Conservation (phyloP, 2,113 vertebrate genomes). For the Ellobius talpinus region DNA sequence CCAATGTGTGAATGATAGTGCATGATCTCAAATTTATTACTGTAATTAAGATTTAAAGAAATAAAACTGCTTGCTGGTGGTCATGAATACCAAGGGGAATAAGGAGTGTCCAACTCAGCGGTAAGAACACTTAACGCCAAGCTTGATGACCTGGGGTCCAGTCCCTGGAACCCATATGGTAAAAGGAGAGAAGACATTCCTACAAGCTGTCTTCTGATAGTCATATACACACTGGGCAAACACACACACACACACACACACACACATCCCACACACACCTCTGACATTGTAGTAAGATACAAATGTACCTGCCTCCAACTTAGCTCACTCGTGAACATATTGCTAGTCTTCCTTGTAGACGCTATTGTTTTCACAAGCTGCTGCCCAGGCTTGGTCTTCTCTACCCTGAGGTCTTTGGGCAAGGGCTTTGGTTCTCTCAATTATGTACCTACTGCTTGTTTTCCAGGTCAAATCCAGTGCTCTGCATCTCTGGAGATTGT, state of each 20-base stretch:
- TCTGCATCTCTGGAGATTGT: not conserved
- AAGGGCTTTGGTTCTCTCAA: not conserved
- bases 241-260: not conserved
- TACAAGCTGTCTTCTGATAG: not conserved
- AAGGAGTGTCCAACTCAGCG: not conserved
- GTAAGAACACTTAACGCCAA: not conserved
- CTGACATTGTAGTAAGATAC: not conserved
- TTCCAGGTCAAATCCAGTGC: not conserved
- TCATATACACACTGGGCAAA: not conserved
- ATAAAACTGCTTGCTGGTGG: not conserved
- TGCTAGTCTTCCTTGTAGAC: not conserved
- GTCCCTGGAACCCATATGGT: too few relatives aligned
- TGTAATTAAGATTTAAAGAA: not conserved
- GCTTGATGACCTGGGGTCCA: not conserved
- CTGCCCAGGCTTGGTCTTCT: not conserved
- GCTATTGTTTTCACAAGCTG: not conserved
- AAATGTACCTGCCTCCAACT: not conserved
- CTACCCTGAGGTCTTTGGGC: not conserved
- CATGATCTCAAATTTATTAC: not conserved
- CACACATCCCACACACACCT: not conserved
- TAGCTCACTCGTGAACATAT: not conserved
- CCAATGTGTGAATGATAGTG: not conserved
- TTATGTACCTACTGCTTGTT: not conserved
- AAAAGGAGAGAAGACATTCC: not conserved
- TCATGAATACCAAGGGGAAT: not conserved